phyloP scores from a whole-genome alignment of 92 coral and sea anemone species.

The Parazoanthus atlanticus region DNA sequence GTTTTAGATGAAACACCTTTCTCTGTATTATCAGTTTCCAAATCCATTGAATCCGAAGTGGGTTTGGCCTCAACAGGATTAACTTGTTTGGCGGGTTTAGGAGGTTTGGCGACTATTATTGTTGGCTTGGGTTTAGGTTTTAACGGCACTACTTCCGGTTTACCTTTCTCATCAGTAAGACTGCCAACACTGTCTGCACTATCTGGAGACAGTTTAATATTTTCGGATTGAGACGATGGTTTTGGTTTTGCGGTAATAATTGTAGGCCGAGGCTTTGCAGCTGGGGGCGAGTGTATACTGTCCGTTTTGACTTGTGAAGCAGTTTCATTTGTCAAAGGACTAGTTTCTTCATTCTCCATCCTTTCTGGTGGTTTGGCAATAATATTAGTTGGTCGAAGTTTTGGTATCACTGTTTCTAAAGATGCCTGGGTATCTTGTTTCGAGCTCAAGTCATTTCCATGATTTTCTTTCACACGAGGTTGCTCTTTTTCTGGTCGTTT shows the following conservation, averaged over 20 bases:
- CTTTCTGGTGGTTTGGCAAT: constrained; percentile 42
- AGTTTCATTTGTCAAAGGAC: constrained; percentile 4
- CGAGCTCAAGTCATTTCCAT: neutral
- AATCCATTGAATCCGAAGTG: neutral
- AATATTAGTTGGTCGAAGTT: constrained; percentile 53
- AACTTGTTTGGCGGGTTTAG: neutral
- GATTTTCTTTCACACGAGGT: constrained; percentile 26
- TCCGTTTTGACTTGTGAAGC: constrained; percentile 25
- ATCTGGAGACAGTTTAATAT: neutral
- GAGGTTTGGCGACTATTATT: constrained; percentile 20
- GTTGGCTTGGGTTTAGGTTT: constrained; percentile 43
- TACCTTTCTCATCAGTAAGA: neutral
- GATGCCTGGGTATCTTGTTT: constrained; percentile 23
- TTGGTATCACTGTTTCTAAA: constrained; percentile 42
- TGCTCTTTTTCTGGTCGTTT: constrained; percentile 46
- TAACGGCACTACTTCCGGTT: neutral
- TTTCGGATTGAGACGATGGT: neutral
- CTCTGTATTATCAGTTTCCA: neutral
- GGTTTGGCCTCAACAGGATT: neutral
- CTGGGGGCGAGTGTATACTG: constrained; percentile 3
- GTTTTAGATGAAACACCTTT: neutral
- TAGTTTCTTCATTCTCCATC: constrained; percentile 19
- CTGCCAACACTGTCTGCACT: neutral
- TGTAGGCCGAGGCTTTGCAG: neutral
- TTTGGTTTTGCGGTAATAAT: neutral